Conservation (phyloP, 2,888 invertebrate genomes). For the Myathropa florea region DNA sequence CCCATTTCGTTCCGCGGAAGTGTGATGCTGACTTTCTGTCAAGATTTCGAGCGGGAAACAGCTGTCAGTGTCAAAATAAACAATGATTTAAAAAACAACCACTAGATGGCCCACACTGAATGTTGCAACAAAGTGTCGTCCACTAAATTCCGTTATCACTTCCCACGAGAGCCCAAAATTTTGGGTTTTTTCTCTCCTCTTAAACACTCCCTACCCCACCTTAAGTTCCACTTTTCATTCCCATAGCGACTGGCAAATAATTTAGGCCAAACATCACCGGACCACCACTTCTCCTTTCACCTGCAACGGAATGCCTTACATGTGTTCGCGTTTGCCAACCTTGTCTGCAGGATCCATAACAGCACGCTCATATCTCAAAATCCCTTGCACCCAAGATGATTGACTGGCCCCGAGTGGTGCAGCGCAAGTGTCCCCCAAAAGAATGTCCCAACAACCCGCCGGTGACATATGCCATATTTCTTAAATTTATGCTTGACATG, state of each 20-base stretch:
- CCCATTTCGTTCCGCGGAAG: too few species aligned
- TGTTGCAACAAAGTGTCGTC: too few species aligned
- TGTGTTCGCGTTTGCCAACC: neutral
- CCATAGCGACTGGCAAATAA: neutral
- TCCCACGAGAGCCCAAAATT: too few species aligned
- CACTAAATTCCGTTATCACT: too few species aligned
- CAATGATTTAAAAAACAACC: too few species aligned
- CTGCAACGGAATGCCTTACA: neutral
- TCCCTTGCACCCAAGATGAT: constrained; percentile 11
- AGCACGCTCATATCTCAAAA: neutral
- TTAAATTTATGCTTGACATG: constrained; percentile 43
- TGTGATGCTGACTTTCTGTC: too few species aligned
- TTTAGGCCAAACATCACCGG: neutral
- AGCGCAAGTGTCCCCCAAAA: neutral
- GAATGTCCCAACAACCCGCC: constrained; percentile 32
- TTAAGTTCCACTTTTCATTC: neutral
- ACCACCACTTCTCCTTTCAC: neutral
- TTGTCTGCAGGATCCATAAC: neutral
- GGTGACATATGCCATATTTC: constrained; percentile 56
- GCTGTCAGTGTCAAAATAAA: too few species aligned
- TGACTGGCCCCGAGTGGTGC: neutral
- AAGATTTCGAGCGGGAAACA: too few species aligned
- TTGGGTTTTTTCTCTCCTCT: neutral
- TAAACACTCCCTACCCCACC: neutral
- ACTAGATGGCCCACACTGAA: too few species aligned